Evolutionary conservation across 53 echinoderm and acorn worm genomes (phyloP).

Genomic region (Holothuria leucospilota): DNA sequence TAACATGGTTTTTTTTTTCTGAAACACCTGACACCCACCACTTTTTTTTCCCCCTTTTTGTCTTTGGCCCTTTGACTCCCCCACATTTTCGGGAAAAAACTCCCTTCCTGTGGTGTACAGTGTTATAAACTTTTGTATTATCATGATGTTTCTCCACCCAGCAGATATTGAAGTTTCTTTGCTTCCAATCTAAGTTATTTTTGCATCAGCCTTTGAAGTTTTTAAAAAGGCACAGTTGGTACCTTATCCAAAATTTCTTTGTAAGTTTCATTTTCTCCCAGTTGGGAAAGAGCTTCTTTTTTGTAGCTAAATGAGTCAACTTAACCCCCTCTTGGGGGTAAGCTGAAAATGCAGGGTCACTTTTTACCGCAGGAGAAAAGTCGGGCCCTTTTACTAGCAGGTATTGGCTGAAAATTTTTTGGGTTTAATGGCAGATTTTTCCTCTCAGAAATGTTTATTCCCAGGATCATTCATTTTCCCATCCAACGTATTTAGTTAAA

Average conservation of each 20-base stretch:
- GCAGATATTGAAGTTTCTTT: not conserved
- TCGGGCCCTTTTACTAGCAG: conserved; percentile 19
- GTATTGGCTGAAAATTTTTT: conserved; percentile 31
- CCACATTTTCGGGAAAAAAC: not conserved
- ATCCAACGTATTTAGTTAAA: too few relatives aligned
- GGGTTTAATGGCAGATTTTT: conserved; percentile 43
- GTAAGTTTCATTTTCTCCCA: too few relatives aligned
- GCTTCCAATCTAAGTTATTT: not conserved
- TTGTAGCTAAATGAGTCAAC: not conserved
- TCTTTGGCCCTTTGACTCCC: too few relatives aligned
- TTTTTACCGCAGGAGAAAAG: not conserved
- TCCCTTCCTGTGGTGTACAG: not conserved
- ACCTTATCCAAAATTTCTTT: too few relatives aligned
- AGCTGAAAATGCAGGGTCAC: conserved; percentile 40
- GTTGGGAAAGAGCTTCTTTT: too few relatives aligned
- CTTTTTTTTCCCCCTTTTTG: not conserved
- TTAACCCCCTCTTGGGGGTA: conserved; percentile 16
- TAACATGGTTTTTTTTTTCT: too few relatives aligned
- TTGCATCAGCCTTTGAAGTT: too few relatives aligned
- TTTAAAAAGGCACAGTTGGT: too few relatives aligned
- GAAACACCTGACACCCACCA: too few relatives aligned
- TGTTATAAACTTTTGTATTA: conserved; percentile 6
- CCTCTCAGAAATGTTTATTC: conserved; percentile 36
- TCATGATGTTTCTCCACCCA: conserved; percentile 39
- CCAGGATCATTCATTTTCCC: not conserved